Evolutionary conservation across 2,888 invertebrate genomes (phyloP).

Genomic region (Deroplatys truncata): DNA sequence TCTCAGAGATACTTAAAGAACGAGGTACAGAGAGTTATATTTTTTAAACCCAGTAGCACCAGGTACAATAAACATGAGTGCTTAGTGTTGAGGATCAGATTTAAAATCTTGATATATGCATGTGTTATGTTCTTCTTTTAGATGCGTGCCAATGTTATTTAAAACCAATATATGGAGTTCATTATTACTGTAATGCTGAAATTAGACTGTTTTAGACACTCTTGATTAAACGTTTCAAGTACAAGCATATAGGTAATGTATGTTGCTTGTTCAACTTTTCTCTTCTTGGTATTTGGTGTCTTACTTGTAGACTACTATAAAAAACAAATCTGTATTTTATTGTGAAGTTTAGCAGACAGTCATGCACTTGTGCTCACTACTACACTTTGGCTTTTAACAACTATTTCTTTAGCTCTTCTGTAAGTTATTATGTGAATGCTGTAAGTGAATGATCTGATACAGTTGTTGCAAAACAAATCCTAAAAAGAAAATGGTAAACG

Average conservation of each 20-base stretch:
- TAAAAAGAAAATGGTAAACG: no score
- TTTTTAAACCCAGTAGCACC: background rate
- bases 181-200: background rate
- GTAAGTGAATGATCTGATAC: no score
- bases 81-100: background rate
- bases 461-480: no score
- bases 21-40: background rate
- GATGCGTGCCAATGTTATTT: background rate
- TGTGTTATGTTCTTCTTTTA: background rate
- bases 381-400: background rate
- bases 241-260: background rate
- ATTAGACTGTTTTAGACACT: background rate
- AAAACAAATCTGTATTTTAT: background rate
- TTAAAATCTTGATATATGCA: background rate
- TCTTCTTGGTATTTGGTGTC: background rate
- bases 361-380: background rate
- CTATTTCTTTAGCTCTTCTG: background rate
- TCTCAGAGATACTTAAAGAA: background rate
- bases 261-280: background rate
- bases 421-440: background rate
- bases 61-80: background rate
- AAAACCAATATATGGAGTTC: background rate
- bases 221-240: background rate
- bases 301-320: background rate
- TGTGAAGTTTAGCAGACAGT: background rate